Percentiles rank a stretch among this genome's conserved stretches.
phyloP scores from a whole-genome alignment of 2,113 vertebrate genomes.

The Amphiprion ocellaris region DNA sequence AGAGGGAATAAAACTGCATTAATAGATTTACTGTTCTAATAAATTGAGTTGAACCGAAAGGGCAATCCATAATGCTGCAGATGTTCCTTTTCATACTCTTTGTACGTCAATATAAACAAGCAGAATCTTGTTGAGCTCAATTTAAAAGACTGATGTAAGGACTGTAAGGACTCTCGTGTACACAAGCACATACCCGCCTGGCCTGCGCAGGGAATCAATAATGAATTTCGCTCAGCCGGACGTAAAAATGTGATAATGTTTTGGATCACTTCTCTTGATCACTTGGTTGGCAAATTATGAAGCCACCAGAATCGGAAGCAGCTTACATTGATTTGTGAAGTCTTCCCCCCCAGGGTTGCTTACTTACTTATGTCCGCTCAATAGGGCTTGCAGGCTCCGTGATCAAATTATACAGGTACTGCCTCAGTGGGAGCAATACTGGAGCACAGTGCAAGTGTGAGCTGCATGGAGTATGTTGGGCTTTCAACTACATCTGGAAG shows the following conservation, averaged over 20 bases:
- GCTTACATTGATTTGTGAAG: constrained; percentile 58
- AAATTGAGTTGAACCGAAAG: constrained; percentile 2
- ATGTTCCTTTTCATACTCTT: constrained; percentile 1
- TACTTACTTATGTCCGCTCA: constrained; percentile 44
- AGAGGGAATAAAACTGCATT: constrained; percentile 12
- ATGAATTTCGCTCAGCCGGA: constrained; percentile 37
- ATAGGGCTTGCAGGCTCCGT: constrained; percentile 35
- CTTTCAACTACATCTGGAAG: background rate
- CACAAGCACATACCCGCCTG: background rate
- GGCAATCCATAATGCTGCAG: constrained; percentile 4
- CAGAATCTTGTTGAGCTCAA: constrained; percentile 15
- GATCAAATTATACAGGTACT: constrained; percentile 46
- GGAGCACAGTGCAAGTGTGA: background rate
- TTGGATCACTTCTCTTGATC: constrained; percentile 66
- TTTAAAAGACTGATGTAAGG: constrained; percentile 42
- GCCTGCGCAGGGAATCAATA: constrained; percentile 41
- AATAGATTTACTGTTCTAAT: constrained; percentile 33
- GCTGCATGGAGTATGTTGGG: background rate
- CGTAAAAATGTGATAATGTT: constrained; percentile 45
- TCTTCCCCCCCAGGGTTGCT: constrained; percentile 14
- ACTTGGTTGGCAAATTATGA: constrained; percentile 63
- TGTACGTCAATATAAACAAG: background rate
- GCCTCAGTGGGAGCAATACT: background rate
- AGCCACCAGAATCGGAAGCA: constrained; percentile 36
- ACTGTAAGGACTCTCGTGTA: constrained; percentile 9